Evolutionary conservation across 2,888 invertebrate genomes (phyloP), one percentile per base, ranked within the genome.

Genomic region (Onthophagus sagittarius): DNA sequence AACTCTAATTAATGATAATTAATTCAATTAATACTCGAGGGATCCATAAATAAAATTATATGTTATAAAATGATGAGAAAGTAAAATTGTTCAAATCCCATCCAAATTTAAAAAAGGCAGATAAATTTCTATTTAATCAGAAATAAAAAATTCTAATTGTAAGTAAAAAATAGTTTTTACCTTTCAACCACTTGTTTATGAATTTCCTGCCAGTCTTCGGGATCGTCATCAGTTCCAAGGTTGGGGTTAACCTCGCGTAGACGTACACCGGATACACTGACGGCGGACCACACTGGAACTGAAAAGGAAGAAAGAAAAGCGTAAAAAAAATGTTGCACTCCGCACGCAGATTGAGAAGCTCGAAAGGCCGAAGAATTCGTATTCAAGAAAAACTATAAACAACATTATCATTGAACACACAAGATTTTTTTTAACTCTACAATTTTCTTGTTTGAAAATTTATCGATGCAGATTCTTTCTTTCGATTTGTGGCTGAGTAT

Each of bases 121-220:
- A n/a, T n/a, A 23, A 23, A 3, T 23, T 23, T 23, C 23, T 23
- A 23, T 23, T 23, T 23, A 23, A 23, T 23, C 3, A 23, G 23
- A 23, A 23, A 3, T 2, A 23, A 53, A 53, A 11, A 5, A 33
- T 33, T 5, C 7, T 63, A 63, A 11, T 15, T 64, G 3, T 64
- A 13, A 14, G 11, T 5, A 15, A 15, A 23, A 9, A 64, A 14
- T 9, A 23, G 14, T 11, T 64, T 32, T 72, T 74, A 79, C 79
- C 78, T 78, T 73, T 79, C 76, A 33, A 79, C 92, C n/a, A 96
- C 95, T 82, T 92, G 89, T 76, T 89, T 89, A 86, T 96, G 95
- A 11, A 94, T 85, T 32, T 91, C 89, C 75, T 88, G 86, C 93
- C 94, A 96, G 77, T 92, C 89, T 82, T 96, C 95, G 0, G 89